Percentiles rank a stretch among this genome's conserved stretches.
Evolutionary conservation across 2,797 vertebrate genomes (phyloP).

Genomic region (Argyrosomus regius): DNA sequence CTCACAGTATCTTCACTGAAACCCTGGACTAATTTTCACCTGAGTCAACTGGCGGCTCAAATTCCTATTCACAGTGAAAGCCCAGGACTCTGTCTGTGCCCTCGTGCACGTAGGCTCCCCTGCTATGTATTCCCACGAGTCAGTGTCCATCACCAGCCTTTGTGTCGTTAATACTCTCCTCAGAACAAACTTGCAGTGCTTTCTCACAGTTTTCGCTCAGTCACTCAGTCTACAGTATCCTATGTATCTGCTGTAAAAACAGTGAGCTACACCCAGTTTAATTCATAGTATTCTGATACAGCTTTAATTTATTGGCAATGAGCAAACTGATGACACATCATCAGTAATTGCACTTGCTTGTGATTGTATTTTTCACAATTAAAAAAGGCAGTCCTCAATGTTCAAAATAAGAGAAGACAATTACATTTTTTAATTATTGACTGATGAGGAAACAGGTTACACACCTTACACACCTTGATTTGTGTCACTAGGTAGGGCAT

Average conservation of each 20-base stretch:
- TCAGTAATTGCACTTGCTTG: background rate
- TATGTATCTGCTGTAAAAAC: background rate
- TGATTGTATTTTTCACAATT: background rate
- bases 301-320: background rate
- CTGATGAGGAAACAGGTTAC: background rate
- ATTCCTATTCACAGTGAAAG: constrained; percentile 62
- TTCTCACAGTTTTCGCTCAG: background rate
- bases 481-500: background rate
- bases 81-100: constrained; percentile 35
- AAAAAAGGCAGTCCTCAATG: background rate
- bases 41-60: constrained; percentile 54
- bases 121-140: constrained; percentile 51
- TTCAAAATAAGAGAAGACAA: background rate
- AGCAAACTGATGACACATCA: background rate
- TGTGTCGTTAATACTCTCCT: constrained; percentile 53
- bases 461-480: background rate
- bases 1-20: constrained; percentile 14
- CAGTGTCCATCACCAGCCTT: constrained; percentile 59
- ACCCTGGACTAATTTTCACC: constrained; percentile 47
- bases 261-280: background rate
- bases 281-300: background rate
- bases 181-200: constrained; percentile 12
- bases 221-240: constrained; percentile 2
- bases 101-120: constrained; percentile 68
- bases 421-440: background rate